A percentile compares a stretch with the other conserved stretches of the same genome.
Evolutionary conservation across 1,140 invertebrate genomes (phyloP).

Genomic region (Zaprionus kolodkinae): DNA sequence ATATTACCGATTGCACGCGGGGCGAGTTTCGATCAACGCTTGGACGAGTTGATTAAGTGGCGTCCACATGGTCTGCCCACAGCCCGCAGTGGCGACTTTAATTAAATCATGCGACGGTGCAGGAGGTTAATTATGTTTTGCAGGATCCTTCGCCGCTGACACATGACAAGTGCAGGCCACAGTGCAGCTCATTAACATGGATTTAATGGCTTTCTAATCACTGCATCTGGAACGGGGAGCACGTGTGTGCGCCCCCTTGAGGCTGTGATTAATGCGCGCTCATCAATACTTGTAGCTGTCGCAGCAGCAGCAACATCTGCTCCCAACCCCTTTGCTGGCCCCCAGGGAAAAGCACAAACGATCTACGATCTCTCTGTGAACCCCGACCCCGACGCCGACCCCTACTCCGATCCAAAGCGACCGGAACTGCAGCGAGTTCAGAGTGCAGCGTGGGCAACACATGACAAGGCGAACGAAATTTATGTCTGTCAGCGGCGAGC

Average conservation of each 20-base stretch:
- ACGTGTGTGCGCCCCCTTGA: constrained; percentile 57
- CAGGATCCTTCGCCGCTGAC: constrained; percentile 17
- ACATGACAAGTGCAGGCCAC: constrained; percentile 56
- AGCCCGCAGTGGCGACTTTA: constrained; percentile 44
- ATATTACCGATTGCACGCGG: constrained; percentile 52
- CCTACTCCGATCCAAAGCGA: constrained; percentile 21
- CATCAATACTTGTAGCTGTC: constrained; percentile 59
- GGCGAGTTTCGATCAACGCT: constrained; percentile 65
- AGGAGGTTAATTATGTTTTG: constrained; percentile 47
- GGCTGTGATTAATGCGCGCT: constrained; percentile 63
- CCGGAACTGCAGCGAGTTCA: constrained; percentile 42
- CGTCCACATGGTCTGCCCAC: constrained; percentile 44
- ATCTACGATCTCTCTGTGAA: constrained; percentile 24
- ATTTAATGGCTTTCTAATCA: constrained; percentile 84
- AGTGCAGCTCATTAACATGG: constrained; percentile 75
- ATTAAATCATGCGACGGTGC: constrained; percentile 63
- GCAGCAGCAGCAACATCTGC: constrained; percentile 52
- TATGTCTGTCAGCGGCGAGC: constrained; percentile 74
- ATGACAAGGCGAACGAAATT: constrained; percentile 54
- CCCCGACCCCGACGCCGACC: constrained; percentile 2
- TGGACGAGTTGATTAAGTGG: constrained; percentile 68
- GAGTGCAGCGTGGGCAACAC: constrained; percentile 36
- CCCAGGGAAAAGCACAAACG: constrained; percentile 40
- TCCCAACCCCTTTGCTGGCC: constrained; percentile 67
- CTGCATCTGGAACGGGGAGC: constrained; percentile 45